Base-by-base conservation (phyloP, 2,797 vertebrate genomes). In the Peromyscus melanophrys region DNA sequence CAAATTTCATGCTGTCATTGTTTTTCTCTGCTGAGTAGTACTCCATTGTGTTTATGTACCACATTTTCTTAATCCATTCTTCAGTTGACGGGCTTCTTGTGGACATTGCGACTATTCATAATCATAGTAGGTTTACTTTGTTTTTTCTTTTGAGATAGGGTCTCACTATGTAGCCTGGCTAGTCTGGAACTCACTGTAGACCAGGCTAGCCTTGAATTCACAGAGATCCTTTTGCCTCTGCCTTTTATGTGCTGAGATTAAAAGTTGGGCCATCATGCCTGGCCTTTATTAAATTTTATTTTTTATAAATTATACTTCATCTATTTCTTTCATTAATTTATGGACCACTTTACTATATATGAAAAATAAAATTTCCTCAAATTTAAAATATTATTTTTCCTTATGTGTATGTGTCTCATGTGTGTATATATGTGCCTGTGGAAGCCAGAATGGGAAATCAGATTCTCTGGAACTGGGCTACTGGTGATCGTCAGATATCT, bases 271-370 rank as follows among this genome's bases (percentile, higher is more conserved):
- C 43, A 55, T 31, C 17, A 21, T 78, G 31, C 76, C 31, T 55
- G 31, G 46, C 16, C 17, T 52, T 52, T 34, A 78, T 21, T 78
- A 52, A 52, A 34, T 52, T 78, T 34, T 52, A 76, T 31, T 78
- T 37, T 34, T 57, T 81, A 10, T 52, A 90, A 65, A 0, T 67
- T 90, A 88, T 19, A 49, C 59, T 90, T 84, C 49, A 81, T 55
- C 37, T 46, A 67, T 7, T 40, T 75, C n/a, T 86, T 82, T 76
- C 61, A 75, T 80, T 92, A 95, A 81, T 76, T 94, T 81, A 46
- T n/a, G 25, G 90, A 89, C 27, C n/a, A 65, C 27, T 61, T 94
- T 89, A 52, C 37, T 83, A 69, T 37, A 57, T 29, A 78, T 78
- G 52, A 88, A 25, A 90, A 86, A 27, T 78, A 92, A 78, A 81